A percentile compares a stretch with the other conserved stretches of the same genome.
phyloP scores from a whole-genome alignment of 2,113 vertebrate genomes.

The Pongo pygmaeus region DNA sequence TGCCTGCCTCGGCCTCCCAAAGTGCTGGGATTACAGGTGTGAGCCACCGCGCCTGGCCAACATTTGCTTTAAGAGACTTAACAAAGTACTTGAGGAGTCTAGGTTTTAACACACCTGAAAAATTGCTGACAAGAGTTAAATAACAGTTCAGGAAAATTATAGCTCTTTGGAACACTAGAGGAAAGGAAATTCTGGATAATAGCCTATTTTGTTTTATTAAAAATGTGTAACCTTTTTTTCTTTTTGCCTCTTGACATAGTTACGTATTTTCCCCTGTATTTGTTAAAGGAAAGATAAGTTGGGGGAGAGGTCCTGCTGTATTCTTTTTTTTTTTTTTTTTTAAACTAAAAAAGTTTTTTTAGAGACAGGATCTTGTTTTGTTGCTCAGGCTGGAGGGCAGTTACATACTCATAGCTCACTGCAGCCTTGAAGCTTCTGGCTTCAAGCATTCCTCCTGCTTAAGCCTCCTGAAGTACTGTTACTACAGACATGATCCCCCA shows the following conservation, averaged over 20 bases:
- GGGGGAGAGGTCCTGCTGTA: not conserved
- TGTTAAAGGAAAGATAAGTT: not conserved
- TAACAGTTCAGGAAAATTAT: constrained; percentile 36
- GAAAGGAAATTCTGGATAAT: not conserved
- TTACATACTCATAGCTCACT: no score
- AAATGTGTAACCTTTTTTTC: no score
- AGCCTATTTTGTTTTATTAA: constrained; percentile 20
- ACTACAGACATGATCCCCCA: no score
- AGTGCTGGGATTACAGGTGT: no score
- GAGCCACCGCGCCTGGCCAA: no score
- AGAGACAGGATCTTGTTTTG: no score
- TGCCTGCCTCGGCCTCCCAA: no score
- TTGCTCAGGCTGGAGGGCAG: no score
- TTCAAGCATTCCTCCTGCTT: no score
- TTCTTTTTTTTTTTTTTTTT: not conserved
- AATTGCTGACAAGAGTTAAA: not conserved
- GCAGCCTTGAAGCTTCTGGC: no score
- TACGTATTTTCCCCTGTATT: not conserved
- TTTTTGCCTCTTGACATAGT: not conserved
- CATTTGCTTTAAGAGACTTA: not conserved
- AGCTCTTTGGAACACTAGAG: constrained; percentile 1
- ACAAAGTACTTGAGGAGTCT: not conserved
- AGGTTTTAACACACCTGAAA: not conserved
- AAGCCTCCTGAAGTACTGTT: no score
- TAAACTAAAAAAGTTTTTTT: no score